Evolutionary conservation across 2,888 invertebrate species (phyloP).

Genomic region (Clepsis dumicolana): DNA sequence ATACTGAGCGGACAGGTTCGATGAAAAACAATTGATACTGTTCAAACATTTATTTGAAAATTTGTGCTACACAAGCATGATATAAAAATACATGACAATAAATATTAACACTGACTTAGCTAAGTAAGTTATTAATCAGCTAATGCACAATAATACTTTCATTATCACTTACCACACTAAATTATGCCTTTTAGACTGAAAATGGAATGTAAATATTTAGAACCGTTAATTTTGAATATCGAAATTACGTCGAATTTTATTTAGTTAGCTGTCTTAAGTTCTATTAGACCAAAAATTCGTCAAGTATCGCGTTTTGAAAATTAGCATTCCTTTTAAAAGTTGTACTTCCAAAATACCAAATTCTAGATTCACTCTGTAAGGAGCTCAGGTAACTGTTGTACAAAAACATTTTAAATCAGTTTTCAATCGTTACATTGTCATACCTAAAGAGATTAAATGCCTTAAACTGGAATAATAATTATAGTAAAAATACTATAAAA

Average conservation of each 20-base stretch:
- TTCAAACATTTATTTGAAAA: constrained; percentile 84
- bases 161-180: constrained; percentile 72
- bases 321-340: neutral
- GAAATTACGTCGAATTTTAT: constrained; percentile 10
- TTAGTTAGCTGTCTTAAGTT: neutral
- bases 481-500: constrained; percentile 47
- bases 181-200: constrained; percentile 49
- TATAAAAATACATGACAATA: constrained; percentile 84
- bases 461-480: constrained; percentile 49
- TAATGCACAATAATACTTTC: constrained; percentile 83
- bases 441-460: constrained; percentile 56
- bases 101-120: constrained; percentile 84
- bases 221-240: constrained; percentile 41
- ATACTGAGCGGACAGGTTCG: neutral
- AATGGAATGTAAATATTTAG: constrained; percentile 64
- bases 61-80: constrained; percentile 86
- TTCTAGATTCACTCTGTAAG: constrained; percentile 58
- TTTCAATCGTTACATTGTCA: constrained; percentile 45
- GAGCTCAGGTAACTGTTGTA: constrained; percentile 81
- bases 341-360: neutral
- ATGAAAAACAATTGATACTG: constrained; percentile 49
- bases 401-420: constrained; percentile 50
- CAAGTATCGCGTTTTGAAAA: constrained; percentile 1
- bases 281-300: neutral
- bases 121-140: constrained; percentile 71